These are phyloP conservation scores for Gambelia wislizenii DNA, from an alignment of 2,797 vertebrate species.

Conservation along the genomic window DNA sequence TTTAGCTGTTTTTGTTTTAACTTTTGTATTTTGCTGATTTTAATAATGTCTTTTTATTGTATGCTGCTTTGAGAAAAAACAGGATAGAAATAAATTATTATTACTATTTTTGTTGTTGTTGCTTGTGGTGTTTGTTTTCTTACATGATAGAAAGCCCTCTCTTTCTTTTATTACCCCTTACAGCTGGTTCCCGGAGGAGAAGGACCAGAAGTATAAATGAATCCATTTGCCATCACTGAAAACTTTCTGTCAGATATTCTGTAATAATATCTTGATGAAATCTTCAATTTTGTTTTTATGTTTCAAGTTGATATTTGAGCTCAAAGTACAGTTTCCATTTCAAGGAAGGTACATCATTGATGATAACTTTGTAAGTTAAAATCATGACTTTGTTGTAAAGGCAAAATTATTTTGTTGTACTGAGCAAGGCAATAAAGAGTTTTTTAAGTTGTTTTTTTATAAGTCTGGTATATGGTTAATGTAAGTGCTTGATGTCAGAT, in stretches of 20 bases:
- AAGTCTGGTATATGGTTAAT: neutral
- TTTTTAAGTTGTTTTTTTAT: conserved; percentile 35
- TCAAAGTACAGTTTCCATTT: conserved; percentile 74
- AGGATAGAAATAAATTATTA: too few relatives aligned
- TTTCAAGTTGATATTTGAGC: conserved; percentile 57
- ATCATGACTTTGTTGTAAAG: conserved; percentile 68
- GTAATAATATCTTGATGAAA: conserved; percentile 20
- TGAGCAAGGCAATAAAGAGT: conserved; percentile 71
- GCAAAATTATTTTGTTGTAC: conserved; percentile 46
- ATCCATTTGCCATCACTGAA: conserved; percentile 44
- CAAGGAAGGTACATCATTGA: conserved; percentile 56
- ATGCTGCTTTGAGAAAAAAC: too few relatives aligned
- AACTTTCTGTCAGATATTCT: conserved; percentile 55
- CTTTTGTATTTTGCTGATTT: too few relatives aligned
- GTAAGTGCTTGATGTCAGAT: neutral
- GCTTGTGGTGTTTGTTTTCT: too few relatives aligned
- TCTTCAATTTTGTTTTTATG: conserved; percentile 42
- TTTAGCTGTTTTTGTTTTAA: too few relatives aligned
- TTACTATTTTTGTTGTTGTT: too few relatives aligned
- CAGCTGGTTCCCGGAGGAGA: conserved; percentile 97
- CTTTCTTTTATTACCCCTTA: conserved; percentile 41
- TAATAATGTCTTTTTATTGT: too few relatives aligned
- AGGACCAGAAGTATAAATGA: conserved; percentile 92
- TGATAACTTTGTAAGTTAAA: conserved; percentile 69
- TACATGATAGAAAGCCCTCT: conserved; percentile 14